Base-by-base conservation (phyloP, 2,113 vertebrate species). In the human region DNA sequence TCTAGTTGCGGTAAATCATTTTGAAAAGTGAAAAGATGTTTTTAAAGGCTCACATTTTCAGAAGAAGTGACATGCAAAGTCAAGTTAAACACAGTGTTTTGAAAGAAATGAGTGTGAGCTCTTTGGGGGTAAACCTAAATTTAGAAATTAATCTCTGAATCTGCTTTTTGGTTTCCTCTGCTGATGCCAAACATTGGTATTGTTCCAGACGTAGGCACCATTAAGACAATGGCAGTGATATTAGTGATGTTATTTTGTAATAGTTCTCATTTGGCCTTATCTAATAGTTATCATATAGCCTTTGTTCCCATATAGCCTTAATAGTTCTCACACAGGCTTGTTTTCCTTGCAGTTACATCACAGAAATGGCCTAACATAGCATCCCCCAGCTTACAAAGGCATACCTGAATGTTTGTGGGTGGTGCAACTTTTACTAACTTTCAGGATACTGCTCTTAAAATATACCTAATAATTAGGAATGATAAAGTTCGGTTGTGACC, bases 1-100 rank as follows among this genome's bases (percentile, higher is more conserved):
- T 94, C 30, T 96, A 27, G 30, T 97, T 61, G 6, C 76, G 27
- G 8, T 66, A 93, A 95, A 64, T 45, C 9, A 52, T 79, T 86
- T 93, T 79, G 25, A 52, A 98, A 97, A 76, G 25, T 25, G 38
- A 27, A 35, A 66, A 64, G 25, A 57, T 64, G 18, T 48, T 73
- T 50, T 50, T 57, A 68, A 70, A 68, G 23, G 59, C 3, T 20
- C 6, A 52, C 6, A 4, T 68, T 83, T 97, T 76, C 72, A 90
- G 52, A 92, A 32, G 43, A 91, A 25, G 38, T 79, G 35, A 17
- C 30, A 27, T 17, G 11, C 27, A 85, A 50, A 35, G 40, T 78
- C 10, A 68, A 73, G 50, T 55, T 76, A 66, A 80, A 59, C 2
- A 40, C 45, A 40, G 18, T 38, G 10, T 78, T 96, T 90, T 92